Evolutionary conservation across 2,797 vertebrate species (phyloP).

Genomic region (Amniataba percoides): DNA sequence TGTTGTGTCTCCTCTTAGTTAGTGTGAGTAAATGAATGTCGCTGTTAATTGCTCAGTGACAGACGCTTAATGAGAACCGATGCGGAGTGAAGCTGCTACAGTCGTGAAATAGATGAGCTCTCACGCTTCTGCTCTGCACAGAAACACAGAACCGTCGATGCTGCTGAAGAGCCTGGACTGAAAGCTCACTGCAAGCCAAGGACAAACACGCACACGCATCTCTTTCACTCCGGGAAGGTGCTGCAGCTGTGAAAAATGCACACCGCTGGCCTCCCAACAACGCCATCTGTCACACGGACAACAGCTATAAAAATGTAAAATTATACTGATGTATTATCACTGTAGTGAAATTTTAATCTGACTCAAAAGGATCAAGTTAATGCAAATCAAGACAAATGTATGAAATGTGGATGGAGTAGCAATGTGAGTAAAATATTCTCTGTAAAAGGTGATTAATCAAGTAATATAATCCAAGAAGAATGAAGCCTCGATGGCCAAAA

Average conservation of each 20-base stretch:
- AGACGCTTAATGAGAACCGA: slow-evolving; percentile 48
- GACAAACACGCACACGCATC: slow-evolving; percentile 16
- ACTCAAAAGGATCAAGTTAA: slow-evolving; percentile 7
- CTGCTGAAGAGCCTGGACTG: background rate
- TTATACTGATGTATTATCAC: slow-evolving; percentile 29
- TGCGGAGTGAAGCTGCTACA: slow-evolving; percentile 35
- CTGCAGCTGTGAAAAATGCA: slow-evolving; percentile 34
- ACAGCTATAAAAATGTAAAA: slow-evolving; percentile 20
- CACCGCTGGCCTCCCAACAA: slow-evolving; percentile 13
- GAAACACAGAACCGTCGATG: slow-evolving; percentile 16
- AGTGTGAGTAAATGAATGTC: slow-evolving; percentile 15
- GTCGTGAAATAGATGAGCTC: slow-evolving; percentile 30
- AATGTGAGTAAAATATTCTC: background rate
- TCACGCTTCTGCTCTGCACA: slow-evolving; percentile 16
- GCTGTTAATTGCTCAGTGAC: slow-evolving; percentile 27
- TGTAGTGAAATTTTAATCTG: slow-evolving; percentile 19
- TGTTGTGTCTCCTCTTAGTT: background rate
- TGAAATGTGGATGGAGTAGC: background rate
- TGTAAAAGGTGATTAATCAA: slow-evolving; percentile 14
- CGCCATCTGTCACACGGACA: slow-evolving; percentile 32
- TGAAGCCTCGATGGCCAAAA: slow-evolving; percentile 14
- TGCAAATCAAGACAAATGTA: background rate
- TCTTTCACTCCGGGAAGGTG: background rate
- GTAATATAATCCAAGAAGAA: slow-evolving; percentile 11
- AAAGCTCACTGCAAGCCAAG: slow-evolving; percentile 33